These are phyloP conservation scores for Genyomyrus donnyi DNA, from an alignment of 2,113 vertebrate genomes.

Conservation along the genomic window DNA sequence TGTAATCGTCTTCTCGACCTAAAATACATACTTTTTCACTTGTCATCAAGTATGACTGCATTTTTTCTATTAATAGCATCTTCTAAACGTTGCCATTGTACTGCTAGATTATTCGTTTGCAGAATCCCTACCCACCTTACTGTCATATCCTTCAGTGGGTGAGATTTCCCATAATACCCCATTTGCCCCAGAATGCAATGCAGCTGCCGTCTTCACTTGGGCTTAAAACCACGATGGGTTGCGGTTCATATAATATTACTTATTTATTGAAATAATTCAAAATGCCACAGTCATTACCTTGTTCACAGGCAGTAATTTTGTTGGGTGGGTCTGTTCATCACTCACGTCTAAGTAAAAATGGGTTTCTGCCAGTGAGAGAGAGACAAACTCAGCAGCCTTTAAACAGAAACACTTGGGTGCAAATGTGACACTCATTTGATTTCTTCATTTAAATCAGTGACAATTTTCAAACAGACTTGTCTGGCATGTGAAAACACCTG, in stretches of 20 bases:
- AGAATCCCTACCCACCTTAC: background rate
- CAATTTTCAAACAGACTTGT: background rate
- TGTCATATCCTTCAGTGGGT: background rate
- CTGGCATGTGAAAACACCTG: background rate
- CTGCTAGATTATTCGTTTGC: background rate
- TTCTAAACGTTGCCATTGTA: background rate
- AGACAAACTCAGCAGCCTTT: background rate
- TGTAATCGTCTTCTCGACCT: background rate
- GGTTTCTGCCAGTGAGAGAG: background rate
- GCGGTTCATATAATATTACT: background rate
- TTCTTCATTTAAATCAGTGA: background rate
- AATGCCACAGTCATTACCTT: background rate
- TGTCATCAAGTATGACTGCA: background rate
- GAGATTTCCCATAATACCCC: background rate
- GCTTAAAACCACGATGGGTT: background rate
- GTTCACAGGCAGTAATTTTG: constrained; percentile 12
- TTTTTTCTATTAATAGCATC: background rate
- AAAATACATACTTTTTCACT: background rate
- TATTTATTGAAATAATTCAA: constrained; percentile 18
- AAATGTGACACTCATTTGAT: background rate
- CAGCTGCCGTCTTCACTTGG: background rate
- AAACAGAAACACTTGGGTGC: background rate
- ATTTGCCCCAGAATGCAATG: background rate
- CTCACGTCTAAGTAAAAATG: background rate
- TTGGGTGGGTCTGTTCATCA: background rate